Conservation (phyloP, 2,888 invertebrate genomes). For the Heliconius ismenius region DNA sequence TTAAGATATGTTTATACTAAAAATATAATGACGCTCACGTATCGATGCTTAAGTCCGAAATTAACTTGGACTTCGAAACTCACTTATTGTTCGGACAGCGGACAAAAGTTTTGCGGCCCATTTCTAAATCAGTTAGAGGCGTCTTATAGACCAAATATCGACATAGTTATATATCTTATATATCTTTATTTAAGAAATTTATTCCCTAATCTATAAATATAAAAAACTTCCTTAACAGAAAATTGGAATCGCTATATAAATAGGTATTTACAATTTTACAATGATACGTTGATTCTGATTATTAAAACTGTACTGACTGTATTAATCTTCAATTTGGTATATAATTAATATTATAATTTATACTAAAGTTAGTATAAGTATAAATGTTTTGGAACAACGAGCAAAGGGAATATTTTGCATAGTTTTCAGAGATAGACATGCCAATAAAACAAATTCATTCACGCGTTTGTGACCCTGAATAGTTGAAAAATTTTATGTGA, state of each 20-base stretch:
- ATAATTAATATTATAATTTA: background rate
- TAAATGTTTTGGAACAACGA: background rate
- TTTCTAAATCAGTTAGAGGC: slow-evolving; percentile 11
- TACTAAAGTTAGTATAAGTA: background rate
- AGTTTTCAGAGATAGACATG: slow-evolving; percentile 8
- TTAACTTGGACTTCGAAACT: slow-evolving; percentile 28
- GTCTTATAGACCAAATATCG: background rate
- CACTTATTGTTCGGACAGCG: slow-evolving; percentile 30
- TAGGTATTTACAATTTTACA: no score
- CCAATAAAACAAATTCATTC: slow-evolving; percentile 21
- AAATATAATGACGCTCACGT: background rate
- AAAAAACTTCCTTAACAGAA: no score
- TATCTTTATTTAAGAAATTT: background rate
- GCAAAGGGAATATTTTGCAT: slow-evolving; percentile 12
- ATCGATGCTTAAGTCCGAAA: slow-evolving; percentile 22
- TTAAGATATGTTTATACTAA: background rate
- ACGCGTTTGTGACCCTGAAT: slow-evolving; percentile 6
- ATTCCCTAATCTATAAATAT: no score
- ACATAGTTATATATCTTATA: background rate
- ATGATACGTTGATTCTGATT: no score
- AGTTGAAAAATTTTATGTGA: background rate
- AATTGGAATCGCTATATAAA: no score
- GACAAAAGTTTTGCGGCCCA: slow-evolving; percentile 20
- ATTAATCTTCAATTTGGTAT: no score
- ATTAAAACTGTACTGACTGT: no score